Base-by-base conservation (phyloP, 2,888 invertebrate species). In the Pristionchus arcanus region DNA sequence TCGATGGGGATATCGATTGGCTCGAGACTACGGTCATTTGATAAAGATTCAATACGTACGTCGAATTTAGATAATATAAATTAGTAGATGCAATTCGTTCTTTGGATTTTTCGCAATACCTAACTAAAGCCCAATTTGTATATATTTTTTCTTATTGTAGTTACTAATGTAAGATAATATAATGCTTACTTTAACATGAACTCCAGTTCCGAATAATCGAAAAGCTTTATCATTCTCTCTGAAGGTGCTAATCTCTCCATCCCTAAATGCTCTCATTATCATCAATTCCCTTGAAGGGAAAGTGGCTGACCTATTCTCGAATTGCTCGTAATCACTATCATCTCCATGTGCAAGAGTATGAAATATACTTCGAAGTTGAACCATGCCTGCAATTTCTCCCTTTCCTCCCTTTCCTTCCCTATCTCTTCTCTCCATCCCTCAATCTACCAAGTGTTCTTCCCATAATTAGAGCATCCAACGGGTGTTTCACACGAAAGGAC, bases 151-250 rank as follows among this genome's bases (percentile, higher is more conserved):
- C 5, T 49, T 49, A 49, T 49, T 9, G 42, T 49, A 49, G 42
- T 49, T 49, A 13, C 0, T 0, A 49, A 49, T 49, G 13, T 11
- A 11, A 11, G 9, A 49, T 49, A 49, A 49, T 11, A 49, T 3
- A 49, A 49, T 49, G n/a, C 74, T 55, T 15, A 92, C 92, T 88
- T 93, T 93, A 31, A 92, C 92, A 89, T 92, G 93, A 68, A 92
- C 92, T 90, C 92, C 92, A 7, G 93, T 92, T 5, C 92, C 91
- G 34, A 93, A 93, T n/a, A 93, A 83, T 15, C 93, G 90, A 55
- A 93, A 93, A 5, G 90, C 91, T 31, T 91, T 91, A 87, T 93
- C 93, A 59, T 93, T 93, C 83, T 93, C 93, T 16, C 92, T 91
- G 84, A 93, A 93, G 11, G 91, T 93, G 11, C 91, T 91, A 15